Conservation (phyloP, 2,888 invertebrate species). For the Dicyrtomina minuta region DNA sequence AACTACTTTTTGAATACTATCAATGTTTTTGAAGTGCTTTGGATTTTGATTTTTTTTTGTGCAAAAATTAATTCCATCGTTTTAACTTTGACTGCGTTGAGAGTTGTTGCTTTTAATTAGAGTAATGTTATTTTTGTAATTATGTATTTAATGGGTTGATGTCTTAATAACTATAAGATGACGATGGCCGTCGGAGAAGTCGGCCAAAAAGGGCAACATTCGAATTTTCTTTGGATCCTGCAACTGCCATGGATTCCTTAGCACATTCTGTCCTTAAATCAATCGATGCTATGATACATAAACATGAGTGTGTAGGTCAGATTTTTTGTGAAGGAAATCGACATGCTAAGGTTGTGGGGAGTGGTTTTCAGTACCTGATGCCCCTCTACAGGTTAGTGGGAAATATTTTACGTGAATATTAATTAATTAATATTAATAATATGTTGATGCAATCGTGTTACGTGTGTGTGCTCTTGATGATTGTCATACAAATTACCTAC, state of each 20-base stretch:
- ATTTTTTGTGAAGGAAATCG: slow-evolving; percentile 49
- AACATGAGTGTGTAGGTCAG: slow-evolving; percentile 47
- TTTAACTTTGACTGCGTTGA: too few relatives aligned
- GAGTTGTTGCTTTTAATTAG: too few relatives aligned
- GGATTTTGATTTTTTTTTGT: too few relatives aligned
- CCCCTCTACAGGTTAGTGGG: slow-evolving; percentile 45
- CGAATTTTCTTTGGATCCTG: slow-evolving; percentile 38
- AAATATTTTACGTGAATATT: too few relatives aligned
- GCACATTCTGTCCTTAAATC: slow-evolving; percentile 43
- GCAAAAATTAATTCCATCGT: too few relatives aligned
- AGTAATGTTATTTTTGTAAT: too few relatives aligned
- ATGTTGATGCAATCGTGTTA: too few relatives aligned
- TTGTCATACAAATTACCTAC: too few relatives aligned
- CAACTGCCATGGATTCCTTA: slow-evolving; percentile 34
- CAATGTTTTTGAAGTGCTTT: background rate
- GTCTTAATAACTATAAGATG: background rate
- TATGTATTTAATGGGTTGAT: too few relatives aligned
- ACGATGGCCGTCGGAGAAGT: background rate
- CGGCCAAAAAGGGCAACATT: slow-evolving; percentile 21
- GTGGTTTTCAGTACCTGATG: slow-evolving; percentile 44
- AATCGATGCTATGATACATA: slow-evolving; percentile 48
- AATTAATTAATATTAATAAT: too few relatives aligned
- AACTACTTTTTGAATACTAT: background rate
- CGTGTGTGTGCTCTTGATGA: too few relatives aligned
- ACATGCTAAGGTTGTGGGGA: slow-evolving; percentile 40